phyloP scores from a whole-genome alignment of 2,113 vertebrate genomes.

The Peromyscus leucopus region DNA sequence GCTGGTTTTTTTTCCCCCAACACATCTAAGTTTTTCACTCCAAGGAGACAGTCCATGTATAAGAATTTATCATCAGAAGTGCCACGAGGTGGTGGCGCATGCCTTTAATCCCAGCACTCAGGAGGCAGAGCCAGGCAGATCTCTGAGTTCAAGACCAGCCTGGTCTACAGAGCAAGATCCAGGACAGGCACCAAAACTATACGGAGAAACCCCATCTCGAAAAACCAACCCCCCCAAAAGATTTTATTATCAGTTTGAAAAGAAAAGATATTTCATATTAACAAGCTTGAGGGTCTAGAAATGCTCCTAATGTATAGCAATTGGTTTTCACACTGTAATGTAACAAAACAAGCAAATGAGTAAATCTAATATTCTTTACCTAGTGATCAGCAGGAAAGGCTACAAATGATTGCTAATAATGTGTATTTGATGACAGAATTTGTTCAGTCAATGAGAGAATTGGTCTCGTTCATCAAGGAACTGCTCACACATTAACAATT shows the following conservation, averaged over 20 bases:
- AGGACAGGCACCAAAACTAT: no score
- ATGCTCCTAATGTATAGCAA: conserved; percentile 17
- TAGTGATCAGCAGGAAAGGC: neutral
- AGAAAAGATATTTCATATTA: conserved; percentile 26
- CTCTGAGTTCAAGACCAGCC: no score
- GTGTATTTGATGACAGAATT: neutral
- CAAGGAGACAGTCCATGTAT: neutral
- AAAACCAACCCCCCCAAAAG: neutral
- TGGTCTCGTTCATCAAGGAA: conserved; percentile 26
- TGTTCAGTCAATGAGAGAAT: neutral
- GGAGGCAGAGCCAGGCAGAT: no score
- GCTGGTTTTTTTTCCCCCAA: neutral
- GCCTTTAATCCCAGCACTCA: no score
- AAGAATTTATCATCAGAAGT: neutral
- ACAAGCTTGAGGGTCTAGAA: neutral
- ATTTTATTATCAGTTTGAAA: conserved; percentile 29
- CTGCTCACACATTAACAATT: neutral
- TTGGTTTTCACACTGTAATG: neutral
- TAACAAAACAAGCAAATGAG: neutral
- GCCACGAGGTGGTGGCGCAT: no score
- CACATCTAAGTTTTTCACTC: neutral
- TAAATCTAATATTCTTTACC: neutral
- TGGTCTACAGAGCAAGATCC: no score
- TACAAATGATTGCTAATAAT: conserved; percentile 16
- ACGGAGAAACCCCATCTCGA: no score